These are phyloP conservation scores for Trachelus iudaicus DNA, from an alignment of 2,888 invertebrate genomes.

Conservation along the genomic window DNA sequence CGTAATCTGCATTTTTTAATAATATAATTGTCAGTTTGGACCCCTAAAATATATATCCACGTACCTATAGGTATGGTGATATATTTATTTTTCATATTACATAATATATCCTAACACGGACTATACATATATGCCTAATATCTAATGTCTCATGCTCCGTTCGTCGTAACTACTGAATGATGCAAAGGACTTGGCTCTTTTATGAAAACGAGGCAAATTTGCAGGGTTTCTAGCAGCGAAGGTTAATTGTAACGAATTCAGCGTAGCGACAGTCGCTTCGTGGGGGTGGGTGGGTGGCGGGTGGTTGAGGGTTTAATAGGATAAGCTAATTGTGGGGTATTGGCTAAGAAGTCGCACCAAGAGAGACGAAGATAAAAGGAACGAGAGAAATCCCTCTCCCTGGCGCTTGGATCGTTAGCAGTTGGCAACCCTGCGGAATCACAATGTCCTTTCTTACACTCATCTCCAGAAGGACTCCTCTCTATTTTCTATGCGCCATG, in stretches of 20 bases:
- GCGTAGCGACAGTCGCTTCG: constrained; percentile 39
- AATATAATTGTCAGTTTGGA: not conserved
- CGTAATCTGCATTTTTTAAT: not conserved
- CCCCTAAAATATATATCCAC: not conserved
- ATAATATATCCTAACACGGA: not conserved
- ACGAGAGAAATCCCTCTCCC: constrained; percentile 29
- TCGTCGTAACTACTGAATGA: not conserved
- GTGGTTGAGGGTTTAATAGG: constrained; percentile 60
- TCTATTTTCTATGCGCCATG: constrained; percentile 47
- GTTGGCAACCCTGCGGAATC: constrained; percentile 61
- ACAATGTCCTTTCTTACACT: constrained; percentile 62
- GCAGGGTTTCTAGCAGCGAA: constrained; percentile 18
- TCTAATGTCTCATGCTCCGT: not conserved
- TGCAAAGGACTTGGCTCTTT: not conserved
- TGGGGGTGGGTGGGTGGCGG: not conserved
- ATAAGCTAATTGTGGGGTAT: constrained; percentile 66
- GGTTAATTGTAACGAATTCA: constrained; percentile 64
- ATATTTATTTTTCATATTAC: not conserved
- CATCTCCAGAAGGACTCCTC: constrained; percentile 32
- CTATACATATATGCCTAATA: not conserved
- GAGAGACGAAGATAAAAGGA: constrained; percentile 35
- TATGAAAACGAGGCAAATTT: not conserved
- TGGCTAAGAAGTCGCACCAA: constrained; percentile 60
- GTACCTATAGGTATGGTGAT: not conserved
- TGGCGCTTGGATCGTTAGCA: constrained; percentile 61